These are phyloP conservation scores for Macroglossus sobrinus DNA, from an alignment of 2,113 vertebrate species.

Conservation along the genomic window DNA sequence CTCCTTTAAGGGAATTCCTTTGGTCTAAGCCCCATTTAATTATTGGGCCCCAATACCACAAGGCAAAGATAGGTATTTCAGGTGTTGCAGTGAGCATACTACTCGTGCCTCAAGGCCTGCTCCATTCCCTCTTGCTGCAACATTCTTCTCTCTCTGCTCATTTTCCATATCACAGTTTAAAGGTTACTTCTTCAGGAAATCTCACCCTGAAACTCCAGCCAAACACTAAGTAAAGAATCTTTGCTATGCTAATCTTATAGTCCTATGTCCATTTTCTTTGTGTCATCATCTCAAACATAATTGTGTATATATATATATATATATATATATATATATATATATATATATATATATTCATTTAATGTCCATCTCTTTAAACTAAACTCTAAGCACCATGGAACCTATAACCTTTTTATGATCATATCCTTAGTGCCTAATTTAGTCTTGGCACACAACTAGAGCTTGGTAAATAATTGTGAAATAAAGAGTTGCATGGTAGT, in stretches of 20 bases:
- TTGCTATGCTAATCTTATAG: not conserved
- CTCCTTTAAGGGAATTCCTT: not conserved
- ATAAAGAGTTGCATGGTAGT: not conserved
- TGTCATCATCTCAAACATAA: not conserved
- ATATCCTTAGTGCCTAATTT: not conserved
- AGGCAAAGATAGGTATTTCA: not conserved
- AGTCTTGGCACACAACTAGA: not conserved
- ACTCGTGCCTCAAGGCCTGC: not conserved
- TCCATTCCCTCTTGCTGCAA: not conserved
- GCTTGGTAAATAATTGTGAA: not conserved
- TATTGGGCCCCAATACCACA: not conserved
- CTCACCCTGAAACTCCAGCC: not conserved
- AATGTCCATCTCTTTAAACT: not conserved
- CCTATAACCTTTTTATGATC: not conserved
- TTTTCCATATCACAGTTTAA: not conserved
- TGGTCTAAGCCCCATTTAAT: not conserved
- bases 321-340: too few relatives aligned
- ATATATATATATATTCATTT: too few relatives aligned
- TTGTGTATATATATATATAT: not conserved
- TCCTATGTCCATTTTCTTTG: not conserved
- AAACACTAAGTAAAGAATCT: not conserved
- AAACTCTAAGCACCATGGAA: not conserved
- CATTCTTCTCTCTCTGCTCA: not conserved
- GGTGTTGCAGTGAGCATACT: not conserved
- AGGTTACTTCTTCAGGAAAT: not conserved